phyloP scores from a whole-genome alignment of 2,888 invertebrate genomes.

The Nasonia oneida region DNA sequence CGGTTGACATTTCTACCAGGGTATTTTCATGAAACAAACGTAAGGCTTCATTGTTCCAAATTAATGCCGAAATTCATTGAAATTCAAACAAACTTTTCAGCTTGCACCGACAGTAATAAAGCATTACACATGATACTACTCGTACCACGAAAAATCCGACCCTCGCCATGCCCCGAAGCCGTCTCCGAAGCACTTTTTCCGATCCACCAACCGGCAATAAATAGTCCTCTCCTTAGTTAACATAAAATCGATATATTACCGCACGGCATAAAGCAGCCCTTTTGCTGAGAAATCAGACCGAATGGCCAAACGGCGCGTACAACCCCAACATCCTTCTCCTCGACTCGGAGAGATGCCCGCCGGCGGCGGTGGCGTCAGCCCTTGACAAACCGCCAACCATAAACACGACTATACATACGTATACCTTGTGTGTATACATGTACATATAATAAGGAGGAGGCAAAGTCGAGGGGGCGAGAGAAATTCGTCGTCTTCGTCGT shows the following conservation, averaged over 20 bases:
- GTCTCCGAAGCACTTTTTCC: background rate
- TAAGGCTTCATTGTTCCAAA: no score
- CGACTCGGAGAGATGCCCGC: constrained; percentile 61
- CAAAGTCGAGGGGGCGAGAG: constrained; percentile 53
- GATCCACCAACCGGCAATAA: constrained; percentile 6
- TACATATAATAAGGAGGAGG: background rate
- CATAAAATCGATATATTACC: constrained; percentile 45
- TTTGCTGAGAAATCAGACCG: constrained; percentile 43
- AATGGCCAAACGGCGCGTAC: constrained; percentile 28
- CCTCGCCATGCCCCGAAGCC: background rate
- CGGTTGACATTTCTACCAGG: no score
- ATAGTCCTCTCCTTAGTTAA: constrained; percentile 32
- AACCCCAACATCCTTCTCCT: constrained; percentile 53
- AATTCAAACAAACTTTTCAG: background rate
- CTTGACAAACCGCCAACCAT: constrained; percentile 75
- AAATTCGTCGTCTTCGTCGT: constrained; percentile 61
- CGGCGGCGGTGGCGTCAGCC: constrained; percentile 65
- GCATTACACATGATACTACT: background rate
- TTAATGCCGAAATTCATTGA: no score
- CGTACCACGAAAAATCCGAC: background rate
- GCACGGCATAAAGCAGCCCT: background rate
- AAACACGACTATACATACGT: constrained; percentile 64
- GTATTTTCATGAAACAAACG: background rate
- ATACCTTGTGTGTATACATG: background rate
- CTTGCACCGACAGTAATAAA: background rate